Conservation (phyloP, 2,888 invertebrate species). For the Nomada fabriciana region DNA sequence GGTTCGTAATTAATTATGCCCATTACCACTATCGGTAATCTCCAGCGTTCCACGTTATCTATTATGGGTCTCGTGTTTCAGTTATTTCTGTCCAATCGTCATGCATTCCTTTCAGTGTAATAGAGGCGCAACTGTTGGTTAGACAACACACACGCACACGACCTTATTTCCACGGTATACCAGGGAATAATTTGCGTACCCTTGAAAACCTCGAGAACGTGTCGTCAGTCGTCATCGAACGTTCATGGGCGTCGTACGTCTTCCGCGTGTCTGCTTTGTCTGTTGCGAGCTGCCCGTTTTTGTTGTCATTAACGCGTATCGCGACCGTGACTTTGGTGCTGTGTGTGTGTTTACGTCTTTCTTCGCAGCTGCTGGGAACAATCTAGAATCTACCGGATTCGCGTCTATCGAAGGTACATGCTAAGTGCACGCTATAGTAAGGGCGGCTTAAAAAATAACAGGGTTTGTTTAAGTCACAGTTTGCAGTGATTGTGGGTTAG, state of each 20-base stretch:
- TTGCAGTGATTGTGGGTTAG: no score
- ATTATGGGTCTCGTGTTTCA: background rate
- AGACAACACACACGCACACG: background rate
- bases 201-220: background rate
- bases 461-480: no score
- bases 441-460: no score
- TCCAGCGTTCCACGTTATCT: background rate
- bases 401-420: background rate
- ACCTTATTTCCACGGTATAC: background rate
- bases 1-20: background rate
- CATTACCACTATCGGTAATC: background rate
- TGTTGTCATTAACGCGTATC: background rate
- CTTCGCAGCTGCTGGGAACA: background rate
- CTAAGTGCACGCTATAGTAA: background rate
- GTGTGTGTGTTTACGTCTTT: background rate
- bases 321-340: background rate
- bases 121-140: constrained; percentile 10
- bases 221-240: constrained; percentile 23
- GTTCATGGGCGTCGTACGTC: constrained; percentile 5
- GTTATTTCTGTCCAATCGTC: constrained; percentile 1
- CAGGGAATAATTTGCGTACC: background rate
- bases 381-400: background rate
- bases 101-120: background rate
- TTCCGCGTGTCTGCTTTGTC: background rate
- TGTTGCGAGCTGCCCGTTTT: no score